Evolutionary conservation across 2,113 vertebrate genomes (phyloP).

Genomic region (Arizona elegans): DNA sequence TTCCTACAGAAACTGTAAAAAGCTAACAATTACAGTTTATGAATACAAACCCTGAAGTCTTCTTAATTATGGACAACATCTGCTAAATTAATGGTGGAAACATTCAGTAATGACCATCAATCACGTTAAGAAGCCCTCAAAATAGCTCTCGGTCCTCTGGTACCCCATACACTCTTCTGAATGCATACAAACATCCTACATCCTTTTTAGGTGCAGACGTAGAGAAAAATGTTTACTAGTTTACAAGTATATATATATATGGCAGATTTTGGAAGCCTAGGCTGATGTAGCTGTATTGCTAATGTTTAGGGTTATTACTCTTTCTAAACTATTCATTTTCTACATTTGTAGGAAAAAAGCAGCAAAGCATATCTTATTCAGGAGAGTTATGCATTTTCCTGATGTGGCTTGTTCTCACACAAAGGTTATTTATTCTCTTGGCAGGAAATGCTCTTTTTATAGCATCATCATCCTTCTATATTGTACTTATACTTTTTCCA

Average conservation of each 20-base stretch:
- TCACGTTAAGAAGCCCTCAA: background rate
- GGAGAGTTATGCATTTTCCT: background rate
- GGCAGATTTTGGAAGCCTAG: background rate
- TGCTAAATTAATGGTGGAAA: background rate
- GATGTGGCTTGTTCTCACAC: background rate
- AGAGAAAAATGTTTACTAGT: background rate
- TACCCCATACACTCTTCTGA: background rate
- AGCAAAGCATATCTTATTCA: background rate
- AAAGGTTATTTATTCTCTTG: background rate
- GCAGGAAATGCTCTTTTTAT: background rate
- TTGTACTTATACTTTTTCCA: background rate
- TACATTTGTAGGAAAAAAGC: background rate
- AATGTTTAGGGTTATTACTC: background rate
- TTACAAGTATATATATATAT: background rate
- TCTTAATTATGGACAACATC: background rate
- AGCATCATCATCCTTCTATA: no score
- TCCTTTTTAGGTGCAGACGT: background rate
- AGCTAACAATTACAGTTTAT: background rate
- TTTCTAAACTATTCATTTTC: background rate
- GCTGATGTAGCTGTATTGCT: no score
- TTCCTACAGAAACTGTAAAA: background rate
- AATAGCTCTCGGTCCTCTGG: background rate
- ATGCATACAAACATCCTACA: background rate
- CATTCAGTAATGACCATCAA: background rate
- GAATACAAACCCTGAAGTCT: background rate